Base-by-base conservation (phyloP, 2,113 vertebrate species). In the Sceloporus undulatus region DNA sequence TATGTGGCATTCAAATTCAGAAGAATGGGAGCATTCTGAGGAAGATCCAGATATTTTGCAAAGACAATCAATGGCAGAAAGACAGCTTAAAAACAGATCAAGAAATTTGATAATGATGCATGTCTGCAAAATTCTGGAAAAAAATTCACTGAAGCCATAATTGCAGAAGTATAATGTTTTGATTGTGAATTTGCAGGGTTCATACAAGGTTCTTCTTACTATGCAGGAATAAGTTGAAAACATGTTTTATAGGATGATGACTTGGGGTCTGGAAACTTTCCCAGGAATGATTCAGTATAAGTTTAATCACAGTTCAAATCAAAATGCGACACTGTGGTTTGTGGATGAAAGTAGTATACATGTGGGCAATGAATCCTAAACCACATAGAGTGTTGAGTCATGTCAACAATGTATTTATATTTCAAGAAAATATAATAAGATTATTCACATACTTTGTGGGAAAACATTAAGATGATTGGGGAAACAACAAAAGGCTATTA, bases 311-410 rank as follows among this genome's bases (percentile, higher is more conserved):
- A 54, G 13, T 62, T 14, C 25, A 82, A 16, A 38, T 77, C 66
- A 79, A 54, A 86, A 90, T 59, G 82, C 87, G 90, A 91, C 74
- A 62, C 38, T 2, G 7, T 86, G 82, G 59, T 59, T 48, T 87
- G 84, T 1, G 2, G 62, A 8, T 11, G 84, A 85, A 89, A 52
- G 40, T 89, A 76, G n/a, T 66, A 52, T 88, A 40, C 65, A 85
- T 52, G 54, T 21, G n/a, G 38, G 29, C 85, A 94, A 91, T 14
- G 0, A 79, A 92, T 62, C 84, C 76, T 84, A 85, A 93, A 91
- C 83, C 82, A 87, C 91, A 85, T 88, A 71, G 85, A 77, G 0
- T 79, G 29, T 90, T 93, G 84, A 90, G 10, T 89, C 56, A 56
- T 7, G 0, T 91, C 92, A 92, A 81, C 5, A 3, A 7, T 66